Base-by-base conservation (phyloP, 2,797 vertebrate species). In the Hypotaenidia okinawae region DNA sequence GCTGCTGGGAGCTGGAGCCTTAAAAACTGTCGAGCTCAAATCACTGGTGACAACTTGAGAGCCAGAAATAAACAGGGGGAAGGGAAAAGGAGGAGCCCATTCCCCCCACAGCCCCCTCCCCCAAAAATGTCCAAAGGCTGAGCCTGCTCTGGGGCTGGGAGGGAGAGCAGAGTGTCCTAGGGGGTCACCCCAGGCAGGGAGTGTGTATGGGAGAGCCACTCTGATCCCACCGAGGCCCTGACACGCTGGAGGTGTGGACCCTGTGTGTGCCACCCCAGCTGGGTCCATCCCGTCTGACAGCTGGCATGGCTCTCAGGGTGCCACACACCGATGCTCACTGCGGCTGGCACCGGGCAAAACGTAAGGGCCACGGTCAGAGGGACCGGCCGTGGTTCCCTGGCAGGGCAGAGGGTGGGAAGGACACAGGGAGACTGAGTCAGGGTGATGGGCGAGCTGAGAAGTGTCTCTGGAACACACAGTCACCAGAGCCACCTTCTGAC, bases 11-110 rank as follows among this genome's bases (percentile, higher is more conserved):
- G 95, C 30, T 92, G 55, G 79, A 28, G 82, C 83, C 92, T 93
- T 93, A 57, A 95, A 93, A 93, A 94, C 78, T 58, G 83, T 91
- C 66, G 93, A 95, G 89, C 86, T 94, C 89, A 90, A 90, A 96
- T 96, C 89, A 86, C 75, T 96, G 91, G 47, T 93, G 96, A 95
- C 97, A 97, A 94, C 94, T 92, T 21, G 57, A 62, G 64, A 95
- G 90, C 76, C 93, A 94, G 91, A 96, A 96, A 96, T 96, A 97
- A 88, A 76, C 13, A 93, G 76, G 89, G 49, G 81, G 30, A 88
- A 85, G 66, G 81, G 28, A 85, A 77, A 66, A 69, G 91, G 90
- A 95, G 92, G 90, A 87, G 73, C 68, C 14, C 2, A 3, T 58
- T 45, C 62, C 81, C 51, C 7, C 10, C 1, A 0, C 2, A 55